Conservation (phyloP, 2,113 vertebrate species). For the Stercorarius parasiticus region DNA sequence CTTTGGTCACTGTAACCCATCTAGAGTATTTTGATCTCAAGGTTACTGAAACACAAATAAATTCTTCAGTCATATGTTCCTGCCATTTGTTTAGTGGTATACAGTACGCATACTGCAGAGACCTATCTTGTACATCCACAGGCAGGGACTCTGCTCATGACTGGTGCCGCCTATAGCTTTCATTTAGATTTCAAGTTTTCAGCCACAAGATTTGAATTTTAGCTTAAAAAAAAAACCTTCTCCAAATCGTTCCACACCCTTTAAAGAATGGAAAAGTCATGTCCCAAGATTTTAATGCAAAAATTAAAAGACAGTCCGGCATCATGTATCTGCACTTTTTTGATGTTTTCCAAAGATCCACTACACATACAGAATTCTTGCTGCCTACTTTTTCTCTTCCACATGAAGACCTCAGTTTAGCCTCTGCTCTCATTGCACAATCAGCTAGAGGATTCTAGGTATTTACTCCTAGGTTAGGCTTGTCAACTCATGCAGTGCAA, state of each 20-base stretch:
- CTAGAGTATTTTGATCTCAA: slow-evolving; percentile 10
- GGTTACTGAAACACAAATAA: slow-evolving; percentile 32
- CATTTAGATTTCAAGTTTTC: background rate
- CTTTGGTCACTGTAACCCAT: background rate
- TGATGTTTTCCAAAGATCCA: background rate
- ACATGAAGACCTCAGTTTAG: background rate
- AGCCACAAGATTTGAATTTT: background rate
- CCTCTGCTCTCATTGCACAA: background rate
- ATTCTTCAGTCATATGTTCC: background rate
- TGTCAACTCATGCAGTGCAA: background rate
- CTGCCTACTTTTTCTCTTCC: background rate
- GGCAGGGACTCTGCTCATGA: background rate
- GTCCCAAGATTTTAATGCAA: background rate
- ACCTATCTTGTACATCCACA: background rate
- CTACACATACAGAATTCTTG: background rate
- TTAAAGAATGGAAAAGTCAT: background rate
- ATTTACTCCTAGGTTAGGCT: background rate
- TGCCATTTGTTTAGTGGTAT: background rate
- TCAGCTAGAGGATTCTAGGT: background rate
- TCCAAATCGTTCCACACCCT: background rate
- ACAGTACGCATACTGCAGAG: background rate
- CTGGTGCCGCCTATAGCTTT: background rate
- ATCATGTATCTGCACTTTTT: background rate
- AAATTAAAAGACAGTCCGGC: background rate
- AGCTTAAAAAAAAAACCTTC: background rate